Base-by-base conservation (phyloP, 2,888 invertebrate species). In the Mimumesa dahlbomi region DNA sequence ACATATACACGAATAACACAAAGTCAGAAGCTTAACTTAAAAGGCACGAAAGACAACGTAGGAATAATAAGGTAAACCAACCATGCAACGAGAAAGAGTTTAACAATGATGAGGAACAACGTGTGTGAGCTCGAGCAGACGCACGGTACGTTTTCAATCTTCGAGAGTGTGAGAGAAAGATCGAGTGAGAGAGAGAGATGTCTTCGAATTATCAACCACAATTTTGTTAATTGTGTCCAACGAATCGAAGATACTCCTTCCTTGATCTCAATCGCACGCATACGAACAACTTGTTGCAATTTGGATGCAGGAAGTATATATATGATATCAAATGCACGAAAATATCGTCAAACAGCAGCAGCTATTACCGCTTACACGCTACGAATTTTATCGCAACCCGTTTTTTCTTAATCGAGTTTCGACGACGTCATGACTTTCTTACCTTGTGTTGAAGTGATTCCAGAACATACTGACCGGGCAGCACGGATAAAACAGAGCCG, bases 371-470 rank as follows among this genome's bases (percentile, higher is more conserved):
- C 66, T 75, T 70, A 74, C 59, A 71, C 56, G 67, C 81, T 79
- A 77, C 73, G 42, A 66, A 76, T 50, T 59, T 67, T 63, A 65
- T 71, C 22, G 63, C 65, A 73, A 71, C 65, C 70, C 68, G 61
- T 58, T 67, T 54, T 53, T 40, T 62, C 36, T 62, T 61, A 64
- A 64, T 67, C 75, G 69, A 73, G 59, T 49, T 59, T 63, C 42
- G 31, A 77, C 75, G 78, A 73, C 74, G 59, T 73, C 66, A 34
- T 71, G 75, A 68, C 73, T 69, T 90, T 93, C 97, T 97, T 97
- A 97, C 97, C 97, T 97, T 93, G 96, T 95, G 91, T 97, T 97
- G 96, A 97, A 97, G 95, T 97, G 96, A 94, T 96, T 97, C 97
- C 97, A 97, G 95, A 97, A 97, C 93, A 97, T 95, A 96, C 97